These are phyloP conservation scores for Scytalopus superciliaris DNA, from an alignment of 2,113 vertebrate species.

Conservation along the genomic window DNA sequence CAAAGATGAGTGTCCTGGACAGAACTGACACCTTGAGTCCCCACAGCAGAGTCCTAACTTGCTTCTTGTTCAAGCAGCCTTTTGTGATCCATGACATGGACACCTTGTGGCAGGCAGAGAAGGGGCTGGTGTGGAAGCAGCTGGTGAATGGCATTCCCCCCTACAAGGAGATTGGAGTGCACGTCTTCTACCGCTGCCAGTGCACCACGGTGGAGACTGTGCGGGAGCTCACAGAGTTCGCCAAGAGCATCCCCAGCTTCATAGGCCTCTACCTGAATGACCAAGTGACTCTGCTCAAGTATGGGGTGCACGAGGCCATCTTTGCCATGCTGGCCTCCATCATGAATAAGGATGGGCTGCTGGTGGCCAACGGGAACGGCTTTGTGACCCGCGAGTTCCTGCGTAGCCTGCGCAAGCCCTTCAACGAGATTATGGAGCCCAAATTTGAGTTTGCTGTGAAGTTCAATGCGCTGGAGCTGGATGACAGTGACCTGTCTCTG, in stretches of 20 bases:
- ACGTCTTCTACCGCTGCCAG: slow-evolving; percentile 98
- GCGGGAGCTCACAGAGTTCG: slow-evolving; percentile 95
- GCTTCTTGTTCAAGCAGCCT: slow-evolving; percentile 78
- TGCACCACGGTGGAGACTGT: slow-evolving; percentile 96
- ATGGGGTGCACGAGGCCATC: slow-evolving; percentile 96
- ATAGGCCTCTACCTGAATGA: slow-evolving; percentile 93
- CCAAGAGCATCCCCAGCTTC: slow-evolving; percentile 97
- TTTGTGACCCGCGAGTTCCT: slow-evolving; percentile 97
- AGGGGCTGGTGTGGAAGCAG: slow-evolving; percentile 95
- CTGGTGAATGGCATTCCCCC: slow-evolving; percentile 85
- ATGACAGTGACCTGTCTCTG: slow-evolving; percentile 97
- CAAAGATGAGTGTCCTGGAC: background rate
- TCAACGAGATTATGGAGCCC: slow-evolving; percentile 96
- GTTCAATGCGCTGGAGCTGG: slow-evolving; percentile 95
- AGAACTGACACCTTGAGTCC: background rate
- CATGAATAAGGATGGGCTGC: slow-evolving; percentile 97
- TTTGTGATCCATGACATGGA: slow-evolving; percentile 98
- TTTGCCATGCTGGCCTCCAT: slow-evolving; percentile 98
- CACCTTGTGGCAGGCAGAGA: slow-evolving; percentile 94
- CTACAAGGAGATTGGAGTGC: slow-evolving; percentile 94
- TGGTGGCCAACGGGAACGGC: slow-evolving; percentile 94
- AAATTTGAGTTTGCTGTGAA: slow-evolving; percentile 98
- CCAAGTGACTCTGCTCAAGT: slow-evolving; percentile 97
- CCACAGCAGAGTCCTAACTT: background rate
- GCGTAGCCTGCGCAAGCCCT: slow-evolving; percentile 94